Evolutionary conservation across 2,797 vertebrate genomes (phyloP), one percentile per base, ranked within the genome.

Genomic region (Botia almorhae): DNA sequence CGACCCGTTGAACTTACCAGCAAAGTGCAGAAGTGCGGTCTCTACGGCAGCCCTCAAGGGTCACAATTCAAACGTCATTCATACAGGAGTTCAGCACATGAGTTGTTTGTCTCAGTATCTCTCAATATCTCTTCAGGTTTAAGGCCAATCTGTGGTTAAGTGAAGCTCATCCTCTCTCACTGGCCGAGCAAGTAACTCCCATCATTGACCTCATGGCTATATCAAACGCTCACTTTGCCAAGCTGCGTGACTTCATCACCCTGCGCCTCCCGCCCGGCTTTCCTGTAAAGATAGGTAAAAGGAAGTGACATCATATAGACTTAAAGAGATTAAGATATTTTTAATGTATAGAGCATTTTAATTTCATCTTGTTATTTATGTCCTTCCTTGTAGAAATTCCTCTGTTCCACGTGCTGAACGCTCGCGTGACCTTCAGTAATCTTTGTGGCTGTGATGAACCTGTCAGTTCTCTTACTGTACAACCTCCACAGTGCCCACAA

Each of bases 151-250:
- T 98, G 79, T 98, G 97, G 97, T 88, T 98, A 81, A 98, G 97
- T 17, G 97, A 98, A 89, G 91, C 93, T 82, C 97, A 98, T 85
- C 97, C 97, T 0, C 93, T 98, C 64, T 98, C 97, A 0, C 89
- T 98, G 93, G 95, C 95, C 0, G 96, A 98, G 93, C 97, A 98
- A 90, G 96, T 98, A 91, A 97, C 96, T 0, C 97, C 97, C 87
- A 98, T 98, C 90, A 97, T 98, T 12, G 97, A 98, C 93, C 96
- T 98, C 81, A 98, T 98, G 97, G 97, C 97, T 80, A 98, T 98
- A 90, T 97, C 96, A 83, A 98, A 98, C 0, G 96, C 96, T 33
- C 97, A 98, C 91, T 98, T 98, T 51, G 97, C 96, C 87, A 98
- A 98, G 75, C 90, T 98, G 74, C 93, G 97, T 0, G 97, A 98